phyloP scores from a whole-genome alignment of 2,888 invertebrate species.

The Odontocolon sp. region DNA sequence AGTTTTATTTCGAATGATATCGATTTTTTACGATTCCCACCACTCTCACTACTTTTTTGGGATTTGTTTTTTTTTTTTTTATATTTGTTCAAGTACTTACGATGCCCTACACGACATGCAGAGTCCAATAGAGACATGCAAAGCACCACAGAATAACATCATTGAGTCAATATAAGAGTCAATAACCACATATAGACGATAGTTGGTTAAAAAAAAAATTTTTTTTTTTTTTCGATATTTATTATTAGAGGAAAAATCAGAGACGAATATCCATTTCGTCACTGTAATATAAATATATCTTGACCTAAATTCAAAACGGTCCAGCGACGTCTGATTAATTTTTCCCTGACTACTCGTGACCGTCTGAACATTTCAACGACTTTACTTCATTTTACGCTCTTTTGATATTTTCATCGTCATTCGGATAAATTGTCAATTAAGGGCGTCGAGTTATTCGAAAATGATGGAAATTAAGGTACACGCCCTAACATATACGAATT shows the following conservation, averaged over 20 bases:
- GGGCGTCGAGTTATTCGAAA: no score
- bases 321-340: neutral
- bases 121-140: slow-evolving; percentile 81
- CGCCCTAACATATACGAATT: no score
- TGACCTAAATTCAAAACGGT: no score
- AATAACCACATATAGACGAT: slow-evolving; percentile 75
- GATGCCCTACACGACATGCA: slow-evolving; percentile 80
- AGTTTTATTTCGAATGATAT: no score
- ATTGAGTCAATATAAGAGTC: slow-evolving; percentile 76
- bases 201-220: slow-evolving; percentile 53
- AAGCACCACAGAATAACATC: slow-evolving; percentile 80
- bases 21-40: no score
- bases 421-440: no score
- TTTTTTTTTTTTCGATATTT: slow-evolving; percentile 13
- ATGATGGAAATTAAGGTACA: no score
- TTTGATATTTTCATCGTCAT: no score
- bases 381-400: no score
- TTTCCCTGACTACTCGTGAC: neutral
- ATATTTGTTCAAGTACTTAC: slow-evolving; percentile 76
- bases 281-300: neutral
- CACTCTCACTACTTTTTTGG: slow-evolving; percentile 24
- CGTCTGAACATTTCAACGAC: no score
- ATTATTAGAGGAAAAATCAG: neutral
- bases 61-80: slow-evolving; percentile 65
- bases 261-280: neutral